Conservation (phyloP, 2,113 vertebrate species). For the Danionella cerebrum region DNA sequence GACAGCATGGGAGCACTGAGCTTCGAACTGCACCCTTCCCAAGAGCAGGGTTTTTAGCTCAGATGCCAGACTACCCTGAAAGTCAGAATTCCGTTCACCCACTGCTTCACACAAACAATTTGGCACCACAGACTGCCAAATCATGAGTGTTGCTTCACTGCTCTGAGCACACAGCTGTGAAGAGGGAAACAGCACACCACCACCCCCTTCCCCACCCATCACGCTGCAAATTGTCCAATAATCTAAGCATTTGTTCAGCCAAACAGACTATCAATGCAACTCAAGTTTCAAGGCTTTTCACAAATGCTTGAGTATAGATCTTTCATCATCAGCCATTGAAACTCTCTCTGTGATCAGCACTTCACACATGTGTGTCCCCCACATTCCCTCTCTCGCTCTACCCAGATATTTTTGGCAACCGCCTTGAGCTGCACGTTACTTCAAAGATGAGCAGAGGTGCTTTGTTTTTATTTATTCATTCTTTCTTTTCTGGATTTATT, state of each 20-base stretch:
- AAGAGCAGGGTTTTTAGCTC: no score
- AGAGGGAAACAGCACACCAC: background rate
- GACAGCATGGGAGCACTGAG: no score
- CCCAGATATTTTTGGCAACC: conserved; percentile 37
- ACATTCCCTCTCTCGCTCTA: background rate
- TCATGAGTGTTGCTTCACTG: background rate
- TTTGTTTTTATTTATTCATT: conserved; percentile 44
- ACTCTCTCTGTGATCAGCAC: conserved; percentile 1
- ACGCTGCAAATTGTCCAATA: background rate
- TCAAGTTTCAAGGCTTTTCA: background rate
- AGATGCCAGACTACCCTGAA: background rate
- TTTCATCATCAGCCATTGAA: conserved; percentile 5
- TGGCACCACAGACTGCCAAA: conserved; percentile 20
- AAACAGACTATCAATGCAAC: conserved; percentile 12
- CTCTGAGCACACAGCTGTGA: conserved; percentile 16
- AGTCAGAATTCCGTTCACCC: conserved; percentile 14
- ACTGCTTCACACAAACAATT: conserved; percentile 12
- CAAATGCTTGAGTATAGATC: background rate
- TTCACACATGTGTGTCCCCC: background rate
- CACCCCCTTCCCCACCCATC: background rate
- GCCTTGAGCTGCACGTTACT: conserved; percentile 40
- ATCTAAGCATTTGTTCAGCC: background rate
- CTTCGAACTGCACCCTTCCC: no score
- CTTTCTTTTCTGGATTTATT: conserved; percentile 35
- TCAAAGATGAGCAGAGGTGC: conserved; percentile 36